These are phyloP conservation scores for Phalacrocorax carbo DNA, from an alignment of 2,113 vertebrate species.

Conservation along the genomic window DNA sequence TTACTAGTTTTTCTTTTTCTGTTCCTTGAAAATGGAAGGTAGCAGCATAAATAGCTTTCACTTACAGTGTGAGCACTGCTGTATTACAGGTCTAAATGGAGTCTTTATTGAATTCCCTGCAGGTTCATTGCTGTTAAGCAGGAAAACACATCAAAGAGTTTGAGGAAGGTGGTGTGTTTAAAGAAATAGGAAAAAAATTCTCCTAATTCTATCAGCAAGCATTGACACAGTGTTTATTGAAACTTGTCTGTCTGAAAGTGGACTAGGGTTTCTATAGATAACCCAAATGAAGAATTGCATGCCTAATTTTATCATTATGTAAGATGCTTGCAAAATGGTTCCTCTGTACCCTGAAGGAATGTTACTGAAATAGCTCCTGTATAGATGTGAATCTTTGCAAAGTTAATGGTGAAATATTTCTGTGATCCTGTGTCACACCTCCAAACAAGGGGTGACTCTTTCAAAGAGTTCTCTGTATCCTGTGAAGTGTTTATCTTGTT, in stretches of 20 bases:
- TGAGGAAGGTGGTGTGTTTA: not conserved
- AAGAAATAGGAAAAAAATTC: not conserved
- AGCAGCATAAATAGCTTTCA: not conserved
- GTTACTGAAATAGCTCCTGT: not conserved
- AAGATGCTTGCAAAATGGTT: not conserved
- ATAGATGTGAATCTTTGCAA: not conserved
- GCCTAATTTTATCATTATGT: conserved; percentile 26
- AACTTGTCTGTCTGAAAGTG: conserved; percentile 41
- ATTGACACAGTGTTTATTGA: conserved; percentile 57
- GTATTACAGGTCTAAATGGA: not conserved
- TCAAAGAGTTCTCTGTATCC: not conserved
- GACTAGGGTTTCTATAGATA: conserved; percentile 15
- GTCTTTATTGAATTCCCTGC: not conserved
- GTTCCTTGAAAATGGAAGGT: not conserved
- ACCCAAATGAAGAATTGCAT: not conserved
- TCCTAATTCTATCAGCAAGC: conserved; percentile 43
- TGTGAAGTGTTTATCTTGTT: conserved; percentile 12
- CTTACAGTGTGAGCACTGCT: not conserved
- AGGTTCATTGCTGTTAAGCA: not conserved
- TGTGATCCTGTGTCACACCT: conserved; percentile 32
- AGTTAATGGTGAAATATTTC: conserved; percentile 21
- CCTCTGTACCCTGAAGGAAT: not conserved
- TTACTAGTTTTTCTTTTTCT: not conserved
- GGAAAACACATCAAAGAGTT: conserved; percentile 12
- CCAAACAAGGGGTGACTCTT: not conserved